phyloP scores from a whole-genome alignment of 2,113 vertebrate genomes.

The Reinhardtius hippoglossoides region DNA sequence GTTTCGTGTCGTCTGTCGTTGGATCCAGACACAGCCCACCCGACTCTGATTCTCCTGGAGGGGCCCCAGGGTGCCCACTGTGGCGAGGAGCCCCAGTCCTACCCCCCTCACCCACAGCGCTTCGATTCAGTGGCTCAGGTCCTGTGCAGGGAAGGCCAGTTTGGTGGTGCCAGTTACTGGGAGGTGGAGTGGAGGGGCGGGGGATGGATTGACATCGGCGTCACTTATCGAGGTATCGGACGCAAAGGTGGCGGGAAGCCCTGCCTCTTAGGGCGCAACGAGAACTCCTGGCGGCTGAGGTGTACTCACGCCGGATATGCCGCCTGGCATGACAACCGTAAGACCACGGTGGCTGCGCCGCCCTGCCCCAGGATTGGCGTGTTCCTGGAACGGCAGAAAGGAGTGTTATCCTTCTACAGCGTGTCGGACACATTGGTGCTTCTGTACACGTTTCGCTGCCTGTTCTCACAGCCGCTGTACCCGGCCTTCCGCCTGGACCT shows the following conservation, averaged over 20 bases:
- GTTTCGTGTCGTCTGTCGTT: constrained; percentile 69
- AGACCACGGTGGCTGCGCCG: constrained; percentile 76
- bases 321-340: constrained; percentile 80
- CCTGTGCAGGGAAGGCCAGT: constrained; percentile 76
- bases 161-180: constrained; percentile 76
- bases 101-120: constrained; percentile 66
- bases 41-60: constrained; percentile 72
- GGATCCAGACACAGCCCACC: constrained; percentile 75
- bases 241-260: constrained; percentile 75
- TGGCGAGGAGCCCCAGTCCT: constrained; percentile 74
- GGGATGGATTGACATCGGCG: constrained; percentile 77
- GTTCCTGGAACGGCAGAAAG: constrained; percentile 76
- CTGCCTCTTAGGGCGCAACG: constrained; percentile 78
- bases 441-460: constrained; percentile 76
- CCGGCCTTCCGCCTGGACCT: constrained; percentile 80
- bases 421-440: constrained; percentile 69
- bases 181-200: constrained; percentile 80
- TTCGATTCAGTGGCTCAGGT: constrained; percentile 80
- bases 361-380: constrained; percentile 75
- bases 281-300: constrained; percentile 78
- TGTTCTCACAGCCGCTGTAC: constrained; percentile 77
- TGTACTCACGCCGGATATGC: constrained; percentile 76
- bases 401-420: constrained; percentile 78
- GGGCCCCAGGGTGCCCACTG: constrained; percentile 70
- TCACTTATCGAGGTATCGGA: constrained; percentile 73